phyloP scores from a whole-genome alignment of 2,113 vertebrate species.

The Cyanistes caeruleus region DNA sequence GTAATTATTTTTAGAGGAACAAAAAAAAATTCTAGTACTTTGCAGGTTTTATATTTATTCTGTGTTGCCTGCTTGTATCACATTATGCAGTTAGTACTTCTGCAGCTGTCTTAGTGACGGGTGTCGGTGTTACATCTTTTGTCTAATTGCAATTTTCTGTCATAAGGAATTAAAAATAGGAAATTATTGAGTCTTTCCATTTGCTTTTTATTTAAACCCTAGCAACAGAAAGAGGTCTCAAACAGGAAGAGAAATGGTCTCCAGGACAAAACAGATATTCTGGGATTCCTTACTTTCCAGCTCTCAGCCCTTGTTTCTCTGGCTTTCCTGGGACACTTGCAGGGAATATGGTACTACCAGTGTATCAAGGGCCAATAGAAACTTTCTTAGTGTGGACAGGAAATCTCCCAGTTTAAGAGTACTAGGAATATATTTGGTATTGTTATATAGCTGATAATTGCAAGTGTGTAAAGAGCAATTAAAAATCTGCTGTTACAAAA shows the following conservation, averaged over 20 bases:
- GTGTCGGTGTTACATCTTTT: not conserved
- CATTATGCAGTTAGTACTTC: not conserved
- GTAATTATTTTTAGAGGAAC: not conserved
- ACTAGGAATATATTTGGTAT: not conserved
- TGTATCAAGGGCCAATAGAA: accelerated
- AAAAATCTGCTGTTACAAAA: not conserved
- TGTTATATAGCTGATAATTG: not conserved
- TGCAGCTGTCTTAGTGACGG: not conserved
- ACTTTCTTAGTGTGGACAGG: not conserved
- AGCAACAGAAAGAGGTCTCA: not conserved
- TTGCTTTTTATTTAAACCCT: not conserved
- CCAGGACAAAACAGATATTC: not conserved
- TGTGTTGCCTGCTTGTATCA: not conserved
- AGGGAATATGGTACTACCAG: not conserved
- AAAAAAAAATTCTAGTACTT: not conserved
- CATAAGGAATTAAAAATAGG: not conserved
- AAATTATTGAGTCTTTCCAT: not conserved
- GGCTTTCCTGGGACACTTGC: not conserved
- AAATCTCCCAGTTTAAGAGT: not conserved
- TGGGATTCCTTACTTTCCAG: not conserved
- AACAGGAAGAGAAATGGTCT: not conserved
- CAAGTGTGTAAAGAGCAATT: not conserved
- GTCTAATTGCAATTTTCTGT: not conserved
- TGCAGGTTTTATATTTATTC: not conserved
- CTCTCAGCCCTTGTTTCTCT: not conserved